Percentiles rank a stretch among this genome's conserved stretches.
These are phyloP conservation scores for Netelia virgata DNA, from an alignment of 2,888 invertebrate species.

Conservation along the genomic window DNA sequence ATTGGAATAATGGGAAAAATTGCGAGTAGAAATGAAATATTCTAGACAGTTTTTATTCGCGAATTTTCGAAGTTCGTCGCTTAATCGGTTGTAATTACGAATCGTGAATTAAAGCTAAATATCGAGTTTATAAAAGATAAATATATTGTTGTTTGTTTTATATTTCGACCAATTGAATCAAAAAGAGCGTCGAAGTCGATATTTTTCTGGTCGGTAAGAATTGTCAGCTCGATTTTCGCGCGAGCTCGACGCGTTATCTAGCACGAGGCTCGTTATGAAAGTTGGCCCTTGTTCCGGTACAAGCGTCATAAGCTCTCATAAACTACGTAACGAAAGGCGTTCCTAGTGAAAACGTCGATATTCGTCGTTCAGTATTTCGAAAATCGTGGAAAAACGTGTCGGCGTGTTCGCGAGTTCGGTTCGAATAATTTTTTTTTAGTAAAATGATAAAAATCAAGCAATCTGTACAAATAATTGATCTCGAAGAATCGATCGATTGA, in stretches of 20 bases:
- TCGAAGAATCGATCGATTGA: not conserved
- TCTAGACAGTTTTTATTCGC: not conserved
- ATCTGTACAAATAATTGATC: too few species aligned
- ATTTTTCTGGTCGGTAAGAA: not conserved
- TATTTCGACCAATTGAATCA: not conserved
- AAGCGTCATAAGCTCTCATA: slow-evolving; percentile 5
- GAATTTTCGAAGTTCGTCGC: not conserved
- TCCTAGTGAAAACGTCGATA: not conserved
- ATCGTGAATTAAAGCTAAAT: too few species aligned
- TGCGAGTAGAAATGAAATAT: not conserved
- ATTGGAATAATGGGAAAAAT: not conserved
- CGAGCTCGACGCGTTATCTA: slow-evolving; percentile 7
- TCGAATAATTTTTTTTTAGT: too few species aligned
- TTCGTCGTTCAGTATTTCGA: not conserved
- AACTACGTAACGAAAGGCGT: slow-evolving; percentile 16
- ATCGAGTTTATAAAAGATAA: too few species aligned
- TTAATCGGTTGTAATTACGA: too few species aligned
- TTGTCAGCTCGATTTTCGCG: slow-evolving; percentile 10
- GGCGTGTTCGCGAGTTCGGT: too few species aligned
- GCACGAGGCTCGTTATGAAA: not conserved
- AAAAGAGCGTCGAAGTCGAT: too few species aligned
- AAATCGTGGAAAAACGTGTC: not conserved
- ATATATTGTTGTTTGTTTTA: too few species aligned
- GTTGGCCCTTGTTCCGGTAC: not conserved
- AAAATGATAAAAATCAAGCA: too few species aligned